Percentiles rank a stretch among this genome's conserved stretches.
Conservation (phyloP, 1,140 invertebrate species). For the Caenorhabditis briggsae region DNA sequence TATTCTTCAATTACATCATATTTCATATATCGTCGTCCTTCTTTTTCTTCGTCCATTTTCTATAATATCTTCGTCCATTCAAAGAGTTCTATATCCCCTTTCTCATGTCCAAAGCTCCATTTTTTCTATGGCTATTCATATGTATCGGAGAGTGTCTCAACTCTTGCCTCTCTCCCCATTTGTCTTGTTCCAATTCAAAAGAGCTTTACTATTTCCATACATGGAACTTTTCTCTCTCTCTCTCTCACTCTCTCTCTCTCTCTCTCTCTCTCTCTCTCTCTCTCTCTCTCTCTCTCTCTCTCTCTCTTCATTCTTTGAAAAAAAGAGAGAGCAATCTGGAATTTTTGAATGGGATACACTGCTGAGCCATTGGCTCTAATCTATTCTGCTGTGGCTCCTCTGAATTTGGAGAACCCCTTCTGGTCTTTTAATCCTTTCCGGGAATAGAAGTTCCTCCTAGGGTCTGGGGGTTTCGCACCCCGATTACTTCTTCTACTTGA, state of each 20-base stretch:
- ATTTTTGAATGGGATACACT: constrained; percentile 11
- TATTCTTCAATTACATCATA: constrained; percentile 25
- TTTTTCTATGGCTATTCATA: not conserved
- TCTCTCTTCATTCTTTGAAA: not conserved
- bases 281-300: too few species aligned
- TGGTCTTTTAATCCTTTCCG: not conserved
- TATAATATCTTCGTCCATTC: not conserved
- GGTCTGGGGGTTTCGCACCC: not conserved
- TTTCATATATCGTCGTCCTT: not conserved
- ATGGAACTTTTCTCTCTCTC: not conserved
- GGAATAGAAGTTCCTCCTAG: not conserved
- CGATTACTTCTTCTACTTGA: not conserved
- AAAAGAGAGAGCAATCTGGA: constrained; percentile 15
- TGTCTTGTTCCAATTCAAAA: not conserved
- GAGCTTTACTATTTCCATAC: constrained; percentile 49
- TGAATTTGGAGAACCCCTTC: not conserved
- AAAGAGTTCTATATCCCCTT: not conserved
- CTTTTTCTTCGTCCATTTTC: not conserved
- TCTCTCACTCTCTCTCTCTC: too few species aligned
- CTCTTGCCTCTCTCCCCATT: not conserved
- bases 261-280: too few species aligned
- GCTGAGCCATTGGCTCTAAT: not conserved
- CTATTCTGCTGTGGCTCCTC: not conserved
- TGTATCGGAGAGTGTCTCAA: not conserved
- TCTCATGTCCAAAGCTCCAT: not conserved